Percentiles rank a stretch among this genome's conserved stretches.
Conservation (phyloP, 1,140 invertebrate genomes). For the Melanaphis sacchari region DNA sequence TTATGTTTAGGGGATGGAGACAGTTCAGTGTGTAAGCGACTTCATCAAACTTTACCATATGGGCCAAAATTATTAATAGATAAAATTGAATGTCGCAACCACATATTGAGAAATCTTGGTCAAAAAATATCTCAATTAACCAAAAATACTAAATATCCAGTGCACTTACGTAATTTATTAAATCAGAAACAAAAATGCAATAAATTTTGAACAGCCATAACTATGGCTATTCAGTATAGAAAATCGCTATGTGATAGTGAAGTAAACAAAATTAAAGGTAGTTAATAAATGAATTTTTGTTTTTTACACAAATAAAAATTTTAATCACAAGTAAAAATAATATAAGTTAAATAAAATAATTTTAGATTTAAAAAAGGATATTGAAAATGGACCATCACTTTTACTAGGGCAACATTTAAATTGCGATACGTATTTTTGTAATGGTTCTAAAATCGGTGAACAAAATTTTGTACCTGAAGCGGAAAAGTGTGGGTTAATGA, state of each 20-base stretch:
- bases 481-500: conserved; percentile 13
- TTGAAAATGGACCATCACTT: not conserved
- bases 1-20: not conserved
- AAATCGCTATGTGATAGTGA: not conserved
- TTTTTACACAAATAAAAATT: not conserved
- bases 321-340: conserved; percentile 11
- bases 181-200: conserved; percentile 4
- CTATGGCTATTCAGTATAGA: not conserved
- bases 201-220: conserved; percentile 2
- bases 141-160: conserved; percentile 12
- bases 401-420: not conserved
- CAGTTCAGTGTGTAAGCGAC: not conserved
- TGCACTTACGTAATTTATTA: conserved; percentile 16
- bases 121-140: not conserved
- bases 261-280: not conserved
- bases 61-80: not conserved
- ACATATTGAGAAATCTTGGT: not conserved
- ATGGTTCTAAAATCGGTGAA: not conserved
- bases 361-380: conserved; percentile 17
- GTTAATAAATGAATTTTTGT: not conserved
- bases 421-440: not conserved
- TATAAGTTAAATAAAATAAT: conserved; percentile 11
- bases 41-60: conserved; percentile 15
- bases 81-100: conserved; percentile 22
- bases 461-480: not conserved